These are phyloP conservation scores for Onychomys leucogaster DNA, from an alignment of 2,797 vertebrate genomes.

Conservation along the genomic window DNA sequence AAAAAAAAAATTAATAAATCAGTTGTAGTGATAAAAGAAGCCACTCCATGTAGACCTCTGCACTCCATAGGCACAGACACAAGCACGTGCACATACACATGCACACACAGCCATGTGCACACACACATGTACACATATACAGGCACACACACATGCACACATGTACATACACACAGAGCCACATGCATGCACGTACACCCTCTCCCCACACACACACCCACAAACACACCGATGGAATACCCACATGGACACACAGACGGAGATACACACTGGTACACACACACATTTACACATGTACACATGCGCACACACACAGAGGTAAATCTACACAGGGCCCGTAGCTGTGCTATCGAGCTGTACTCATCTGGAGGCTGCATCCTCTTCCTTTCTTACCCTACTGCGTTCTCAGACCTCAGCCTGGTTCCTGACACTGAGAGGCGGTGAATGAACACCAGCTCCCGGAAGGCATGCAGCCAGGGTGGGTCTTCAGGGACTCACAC, in stretches of 20 bases:
- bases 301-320: neutral
- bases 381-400: neutral
- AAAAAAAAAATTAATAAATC: neutral
- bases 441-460: neutral
- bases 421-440: neutral
- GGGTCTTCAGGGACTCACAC: conserved; percentile 57
- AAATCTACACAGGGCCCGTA: neutral
- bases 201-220: too few species aligned
- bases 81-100: neutral
- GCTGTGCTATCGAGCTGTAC: neutral
- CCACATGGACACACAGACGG: neutral
- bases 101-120: too few species aligned
- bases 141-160: neutral
- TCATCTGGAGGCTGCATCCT: neutral
- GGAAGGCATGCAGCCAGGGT: neutral
- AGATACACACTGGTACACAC: neutral
- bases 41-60: neutral
- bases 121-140: neutral
- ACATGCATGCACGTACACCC: neutral
- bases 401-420: neutral
- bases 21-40: neutral
- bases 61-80: neutral
- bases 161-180: neutral
- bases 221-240: neutral
- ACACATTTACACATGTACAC: neutral